Evolutionary conservation across 2,113 vertebrate genomes (phyloP).

Genomic region (Athene noctua): DNA sequence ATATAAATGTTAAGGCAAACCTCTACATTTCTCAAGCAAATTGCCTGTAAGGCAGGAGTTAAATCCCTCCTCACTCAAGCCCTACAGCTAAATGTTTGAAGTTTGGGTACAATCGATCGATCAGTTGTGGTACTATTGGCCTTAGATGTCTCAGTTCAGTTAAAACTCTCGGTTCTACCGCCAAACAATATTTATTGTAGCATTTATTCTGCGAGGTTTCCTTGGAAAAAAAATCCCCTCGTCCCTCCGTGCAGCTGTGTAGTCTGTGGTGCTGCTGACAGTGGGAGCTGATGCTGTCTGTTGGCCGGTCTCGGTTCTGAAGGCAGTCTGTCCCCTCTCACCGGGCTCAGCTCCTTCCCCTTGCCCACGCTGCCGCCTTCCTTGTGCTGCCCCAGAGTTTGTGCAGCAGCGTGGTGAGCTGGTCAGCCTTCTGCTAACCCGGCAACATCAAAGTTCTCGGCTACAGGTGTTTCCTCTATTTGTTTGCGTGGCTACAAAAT

Average conservation of each 20-base stretch:
- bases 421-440: background rate
- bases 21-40: background rate
- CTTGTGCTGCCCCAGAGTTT: background rate
- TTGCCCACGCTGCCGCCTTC: rapidly evolving
- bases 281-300: background rate
- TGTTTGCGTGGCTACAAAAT: background rate
- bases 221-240: rapidly evolving
- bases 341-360: background rate
- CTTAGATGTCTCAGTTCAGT: background rate
- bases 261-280: background rate
- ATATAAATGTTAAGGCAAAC: background rate
- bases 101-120: background rate
- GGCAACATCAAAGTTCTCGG: rapidly evolving
- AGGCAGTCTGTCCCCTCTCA: background rate
- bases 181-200: background rate
- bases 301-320: background rate
- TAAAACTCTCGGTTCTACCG: background rate
- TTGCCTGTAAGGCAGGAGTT: background rate
- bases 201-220: background rate
- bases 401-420: background rate
- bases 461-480: rapidly evolving
- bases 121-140: background rate
- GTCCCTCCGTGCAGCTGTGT: background rate
- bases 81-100: background rate
- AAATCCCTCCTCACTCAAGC: background rate